A percentile compares a stretch with the other conserved stretches of the same genome.
Conservation (phyloP, 2,888 invertebrate species). For the Euzophera pinguis region DNA sequence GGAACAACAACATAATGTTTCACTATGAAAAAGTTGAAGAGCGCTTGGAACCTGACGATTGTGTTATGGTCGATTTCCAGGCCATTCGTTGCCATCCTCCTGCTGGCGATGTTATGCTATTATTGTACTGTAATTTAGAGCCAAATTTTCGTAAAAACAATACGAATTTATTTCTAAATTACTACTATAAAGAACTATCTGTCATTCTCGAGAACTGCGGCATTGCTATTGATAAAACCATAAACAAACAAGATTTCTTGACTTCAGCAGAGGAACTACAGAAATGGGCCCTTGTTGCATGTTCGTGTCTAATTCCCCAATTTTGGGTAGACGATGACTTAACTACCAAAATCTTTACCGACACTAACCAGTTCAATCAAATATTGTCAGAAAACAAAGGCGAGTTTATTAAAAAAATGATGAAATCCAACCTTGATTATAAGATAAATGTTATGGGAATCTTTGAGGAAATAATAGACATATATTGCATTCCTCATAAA, state of each 20-base stretch:
- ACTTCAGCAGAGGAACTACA: slow-evolving; percentile 69
- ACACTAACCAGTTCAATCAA: slow-evolving; percentile 74
- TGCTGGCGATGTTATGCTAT: slow-evolving; percentile 81
- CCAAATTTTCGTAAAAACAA: slow-evolving; percentile 69
- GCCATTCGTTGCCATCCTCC: slow-evolving; percentile 83
- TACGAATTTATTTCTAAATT: slow-evolving; percentile 66
- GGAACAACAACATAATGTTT: slow-evolving; percentile 83
- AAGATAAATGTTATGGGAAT: slow-evolving; percentile 72
- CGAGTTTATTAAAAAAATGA: slow-evolving; percentile 76
- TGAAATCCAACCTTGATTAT: slow-evolving; percentile 69
- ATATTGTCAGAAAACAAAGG: slow-evolving; percentile 76
- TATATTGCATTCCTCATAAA: slow-evolving; percentile 42
- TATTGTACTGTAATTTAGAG: slow-evolving; percentile 77
- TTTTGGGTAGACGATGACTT: slow-evolving; percentile 76
- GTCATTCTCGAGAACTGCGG: slow-evolving; percentile 53
- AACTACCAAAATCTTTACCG: slow-evolving; percentile 61
- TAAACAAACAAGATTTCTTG: slow-evolving; percentile 63
- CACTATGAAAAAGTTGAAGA: slow-evolving; percentile 43
- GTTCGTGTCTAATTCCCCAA: slow-evolving; percentile 73
- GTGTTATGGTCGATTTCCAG: slow-evolving; percentile 85
- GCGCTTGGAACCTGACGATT: slow-evolving; percentile 67
- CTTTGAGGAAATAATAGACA: slow-evolving; percentile 77
- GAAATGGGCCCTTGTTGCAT: slow-evolving; percentile 76
- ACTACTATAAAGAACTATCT: slow-evolving; percentile 77
- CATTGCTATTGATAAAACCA: slow-evolving; percentile 54